Conservation (phyloP, 2,113 vertebrate genomes). For the Okapia johnstoni region DNA sequence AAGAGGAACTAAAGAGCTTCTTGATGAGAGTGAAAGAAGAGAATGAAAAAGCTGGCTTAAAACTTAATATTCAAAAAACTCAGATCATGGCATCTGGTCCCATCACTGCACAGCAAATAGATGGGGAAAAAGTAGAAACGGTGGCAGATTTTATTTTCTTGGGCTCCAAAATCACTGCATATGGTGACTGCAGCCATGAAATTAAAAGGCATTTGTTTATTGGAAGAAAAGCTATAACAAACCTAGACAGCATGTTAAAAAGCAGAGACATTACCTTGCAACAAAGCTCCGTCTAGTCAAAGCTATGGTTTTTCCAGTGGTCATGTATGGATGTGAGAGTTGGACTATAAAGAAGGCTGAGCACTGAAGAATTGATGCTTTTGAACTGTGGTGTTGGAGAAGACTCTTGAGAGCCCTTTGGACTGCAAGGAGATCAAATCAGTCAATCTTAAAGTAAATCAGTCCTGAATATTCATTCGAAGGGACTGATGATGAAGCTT, state of each 20-base stretch:
- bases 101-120: background rate
- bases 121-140: background rate
- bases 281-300: background rate
- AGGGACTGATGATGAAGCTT: background rate
- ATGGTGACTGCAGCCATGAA: background rate
- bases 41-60: background rate
- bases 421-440: background rate
- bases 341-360: background rate
- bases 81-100: background rate
- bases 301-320: background rate
- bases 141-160: fast-evolving
- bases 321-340: background rate
- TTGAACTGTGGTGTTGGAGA: background rate
- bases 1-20: background rate
- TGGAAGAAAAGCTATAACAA: background rate
- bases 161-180: background rate
- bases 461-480: background rate
- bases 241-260: background rate
- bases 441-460: background rate
- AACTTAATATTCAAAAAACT: background rate
- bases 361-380: fast-evolving
- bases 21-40: background rate
- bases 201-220: background rate
- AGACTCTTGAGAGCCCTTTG: background rate
- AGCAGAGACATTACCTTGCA: background rate